phyloP scores from a whole-genome alignment of 1,140 invertebrate genomes.

The Neomicropteryx cornuta region DNA sequence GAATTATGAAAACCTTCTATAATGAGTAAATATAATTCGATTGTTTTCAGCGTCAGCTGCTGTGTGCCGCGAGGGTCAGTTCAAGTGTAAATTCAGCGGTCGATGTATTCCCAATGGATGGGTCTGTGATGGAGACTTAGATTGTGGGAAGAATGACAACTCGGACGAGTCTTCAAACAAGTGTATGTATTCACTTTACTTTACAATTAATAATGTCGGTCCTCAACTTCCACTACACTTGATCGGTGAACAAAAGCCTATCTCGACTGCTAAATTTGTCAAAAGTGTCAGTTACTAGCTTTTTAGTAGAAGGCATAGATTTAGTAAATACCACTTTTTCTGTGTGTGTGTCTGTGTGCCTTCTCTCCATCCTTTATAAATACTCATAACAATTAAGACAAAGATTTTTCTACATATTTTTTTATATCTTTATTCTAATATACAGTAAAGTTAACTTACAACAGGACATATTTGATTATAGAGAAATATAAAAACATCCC shows the following conservation, averaged over 20 bases:
- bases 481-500: too few species aligned
- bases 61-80: constrained; percentile 48
- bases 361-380: too few species aligned
- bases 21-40: constrained; percentile 1
- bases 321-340: neutral
- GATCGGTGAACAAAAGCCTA: constrained; percentile 1
- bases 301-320: constrained; percentile 3
- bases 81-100: constrained; percentile 48
- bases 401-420: too few species aligned
- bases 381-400: too few species aligned
- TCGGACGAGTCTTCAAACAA: constrained; percentile 45
- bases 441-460: too few species aligned
- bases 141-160: constrained; percentile 57
- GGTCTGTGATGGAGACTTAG: constrained; percentile 66
- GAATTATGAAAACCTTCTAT: constrained; percentile 3
- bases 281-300: neutral
- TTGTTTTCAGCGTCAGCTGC: constrained; percentile 24
- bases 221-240: neutral
- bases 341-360: neutral
- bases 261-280: too few species aligned
- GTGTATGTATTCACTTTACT: constrained; percentile 37
- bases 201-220: constrained; percentile 15
- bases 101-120: constrained; percentile 66
- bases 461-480: too few species aligned
- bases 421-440: too few species aligned